Evolutionary conservation across 2,797 vertebrate genomes (phyloP), one percentile per base, ranked within the genome.

Genomic region (Brotula barbata): DNA sequence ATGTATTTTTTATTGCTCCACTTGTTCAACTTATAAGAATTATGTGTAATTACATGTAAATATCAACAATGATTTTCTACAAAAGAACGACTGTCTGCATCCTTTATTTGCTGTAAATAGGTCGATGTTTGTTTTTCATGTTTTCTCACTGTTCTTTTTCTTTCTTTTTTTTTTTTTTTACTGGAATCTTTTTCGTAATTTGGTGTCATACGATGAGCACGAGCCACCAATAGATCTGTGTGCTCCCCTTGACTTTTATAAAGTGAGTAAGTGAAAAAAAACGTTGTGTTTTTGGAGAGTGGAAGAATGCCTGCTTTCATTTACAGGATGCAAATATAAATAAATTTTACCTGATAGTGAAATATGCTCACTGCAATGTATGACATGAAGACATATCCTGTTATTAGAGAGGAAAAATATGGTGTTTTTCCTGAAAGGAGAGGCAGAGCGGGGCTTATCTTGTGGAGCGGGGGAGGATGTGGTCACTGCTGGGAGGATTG

Each of bases 381-480:
- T 75, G 31, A 81, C 72, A 73, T 81, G 77, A 61, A 83, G 83
- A 83, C 78, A 89, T 74, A 85, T 87, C 84, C 84, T 86, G 84
- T 68, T 48, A 31, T 48, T 25, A 25, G 16, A 23, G 84, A 85
- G 85, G 84, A 84, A 80, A 88, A 85, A 85, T 83, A 65, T 82
- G 85, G 80, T 82, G 82, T 78, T 87, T 86, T 86, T 85, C 85
- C 85, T 88, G 86, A 81, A 81, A 77, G 69, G 71, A 56, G 37
- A 63, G 66, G 47, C 73, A 77, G 76, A 72, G 73, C 74, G 13
- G 69, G 64, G 60, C 89, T 91, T 91, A 91, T 91, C 90, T 86
- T 53, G 28, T 64, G 22, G 74, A 81, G 84, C 56, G 87, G 81
- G n/a, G 76, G 85, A 91, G 90, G 90, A 91, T 91, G 89, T 90